Evolutionary conservation across 1,140 invertebrate genomes (phyloP), one percentile per base, ranked within the genome.

Genomic region (Archegozetes longisetosus): DNA sequence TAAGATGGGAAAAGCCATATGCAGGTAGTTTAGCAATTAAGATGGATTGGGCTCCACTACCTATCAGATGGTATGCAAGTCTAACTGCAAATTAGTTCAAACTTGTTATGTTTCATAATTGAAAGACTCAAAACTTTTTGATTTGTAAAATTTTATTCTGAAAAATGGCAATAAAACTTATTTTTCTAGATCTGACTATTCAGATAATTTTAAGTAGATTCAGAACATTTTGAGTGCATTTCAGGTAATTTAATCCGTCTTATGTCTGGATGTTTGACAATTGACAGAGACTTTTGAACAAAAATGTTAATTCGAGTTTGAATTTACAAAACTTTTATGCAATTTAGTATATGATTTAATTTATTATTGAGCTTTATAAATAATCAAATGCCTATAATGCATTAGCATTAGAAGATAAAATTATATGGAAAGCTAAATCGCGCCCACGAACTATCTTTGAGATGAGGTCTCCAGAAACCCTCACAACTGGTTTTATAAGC

Each of bases 1-100:
- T 57, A 4, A 57, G 46, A 28, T 57, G 55, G 55, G 55, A 57
- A 6, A 26, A 32, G 13, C 55, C 55, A 12, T 57, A 57, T 28
- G 23, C 20, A 22, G 55, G 55, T 3, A 53, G n/a, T 53, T 6
- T 57, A 3, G 20, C 32, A 9, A 29, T 57, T 26, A 57, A 9
- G 9, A 50, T 57, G 14, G 4, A 50, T 20, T 57, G 55, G 55
- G 28, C 53, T n/a, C 28, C 53, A n/a, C n/a, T n/a, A n/a, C n/a
- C n/a, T n/a, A n/a, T n/a, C n/a, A n/a, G n/a, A n/a, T n/a, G n/a
- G n/a, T n/a, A n/a, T n/a, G n/a, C n/a, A n/a, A n/a, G n/a, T n/a
- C n/a, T n/a, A n/a, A n/a, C n/a, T n/a, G n/a, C n/a, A n/a, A n/a
- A n/a, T n/a, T n/a, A n/a, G n/a, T n/a, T n/a, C n/a, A n/a, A n/a